phyloP scores from a whole-genome alignment of 1,140 invertebrate species.

The Drosophila nikananu region DNA sequence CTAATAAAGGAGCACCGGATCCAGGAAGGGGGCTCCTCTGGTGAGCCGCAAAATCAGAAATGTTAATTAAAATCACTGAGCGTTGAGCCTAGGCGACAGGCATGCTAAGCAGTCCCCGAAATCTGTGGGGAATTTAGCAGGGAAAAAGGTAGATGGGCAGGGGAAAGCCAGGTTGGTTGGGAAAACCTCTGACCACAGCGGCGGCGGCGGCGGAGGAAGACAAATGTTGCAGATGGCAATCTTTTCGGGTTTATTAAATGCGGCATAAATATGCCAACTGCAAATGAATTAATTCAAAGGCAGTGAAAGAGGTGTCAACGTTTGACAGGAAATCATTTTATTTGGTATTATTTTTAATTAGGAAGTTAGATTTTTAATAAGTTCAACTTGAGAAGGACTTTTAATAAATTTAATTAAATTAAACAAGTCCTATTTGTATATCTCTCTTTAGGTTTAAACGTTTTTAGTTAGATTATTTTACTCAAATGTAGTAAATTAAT shows the following conservation, averaged over 20 bases:
- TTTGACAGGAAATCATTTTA: background rate
- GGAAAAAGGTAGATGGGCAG: slow-evolving; percentile 4
- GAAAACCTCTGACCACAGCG: slow-evolving; percentile 60
- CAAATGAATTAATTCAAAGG: slow-evolving; percentile 31
- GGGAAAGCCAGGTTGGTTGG: slow-evolving; percentile 17
- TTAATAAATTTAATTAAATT: no score
- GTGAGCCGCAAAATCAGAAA: slow-evolving; percentile 78
- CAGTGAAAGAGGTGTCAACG: background rate
- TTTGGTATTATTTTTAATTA: background rate
- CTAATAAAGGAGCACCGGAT: slow-evolving; percentile 55
- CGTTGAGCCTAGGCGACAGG: slow-evolving; percentile 53
- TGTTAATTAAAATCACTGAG: slow-evolving; percentile 82
- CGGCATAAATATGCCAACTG: slow-evolving; percentile 24
- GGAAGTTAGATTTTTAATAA: no score
- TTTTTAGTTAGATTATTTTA: background rate
- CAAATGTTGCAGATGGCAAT: slow-evolving; percentile 51
- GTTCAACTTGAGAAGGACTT: background rate
- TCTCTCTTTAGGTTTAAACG: background rate
- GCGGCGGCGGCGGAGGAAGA: slow-evolving; percentile 17
- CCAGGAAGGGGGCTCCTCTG: slow-evolving; percentile 1
- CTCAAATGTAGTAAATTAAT: background rate
- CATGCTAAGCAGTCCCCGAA: slow-evolving; percentile 57
- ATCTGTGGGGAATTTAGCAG: slow-evolving; percentile 38
- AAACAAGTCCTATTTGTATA: no score
- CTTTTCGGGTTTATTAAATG: slow-evolving; percentile 47